Evolutionary conservation across 2,888 invertebrate genomes (phyloP).

Genomic region (Glaucopsyche alexis): DNA sequence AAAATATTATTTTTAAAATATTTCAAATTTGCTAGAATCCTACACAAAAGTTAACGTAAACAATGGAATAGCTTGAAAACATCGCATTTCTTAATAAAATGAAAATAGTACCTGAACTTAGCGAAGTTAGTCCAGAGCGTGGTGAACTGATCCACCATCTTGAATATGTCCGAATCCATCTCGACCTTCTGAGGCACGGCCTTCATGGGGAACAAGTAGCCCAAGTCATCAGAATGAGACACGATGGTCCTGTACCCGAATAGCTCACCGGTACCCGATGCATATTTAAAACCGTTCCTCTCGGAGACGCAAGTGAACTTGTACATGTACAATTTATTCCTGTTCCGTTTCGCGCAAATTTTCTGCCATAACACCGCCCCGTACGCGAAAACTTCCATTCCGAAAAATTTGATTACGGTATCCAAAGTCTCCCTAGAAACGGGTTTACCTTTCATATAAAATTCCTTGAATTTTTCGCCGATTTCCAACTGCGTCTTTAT

Average conservation of each 20-base stretch:
- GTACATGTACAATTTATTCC: conserved; percentile 51
- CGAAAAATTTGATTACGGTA: conserved; percentile 36
- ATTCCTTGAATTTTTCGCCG: conserved; percentile 45
- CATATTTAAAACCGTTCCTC: conserved; percentile 47
- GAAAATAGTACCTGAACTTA: conserved; percentile 54
- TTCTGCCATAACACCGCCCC: conserved; percentile 45
- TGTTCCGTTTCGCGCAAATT: conserved; percentile 38
- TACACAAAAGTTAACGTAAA: background rate
- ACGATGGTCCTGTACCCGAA: conserved; percentile 32
- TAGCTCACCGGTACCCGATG: conserved; percentile 34
- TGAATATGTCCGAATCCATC: conserved; percentile 43
- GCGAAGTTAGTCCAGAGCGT: conserved; percentile 65
- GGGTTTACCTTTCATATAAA: conserved; percentile 30
- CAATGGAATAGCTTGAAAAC: background rate
- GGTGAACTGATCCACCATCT: conserved; percentile 51
- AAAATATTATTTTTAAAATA: background rate
- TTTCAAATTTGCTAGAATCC: background rate
- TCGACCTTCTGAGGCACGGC: conserved; percentile 43
- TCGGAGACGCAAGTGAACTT: conserved; percentile 56
- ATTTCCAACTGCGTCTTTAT: conserved; percentile 44
- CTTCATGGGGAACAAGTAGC: conserved; percentile 43
- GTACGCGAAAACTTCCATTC: conserved; percentile 43
- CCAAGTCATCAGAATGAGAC: conserved; percentile 36
- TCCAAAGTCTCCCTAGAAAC: conserved; percentile 57
- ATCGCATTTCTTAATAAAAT: background rate